Evolutionary conservation across 35 echinoderm and acorn worm species (phyloP).

Genomic region (Anneissia japonica): DNA sequence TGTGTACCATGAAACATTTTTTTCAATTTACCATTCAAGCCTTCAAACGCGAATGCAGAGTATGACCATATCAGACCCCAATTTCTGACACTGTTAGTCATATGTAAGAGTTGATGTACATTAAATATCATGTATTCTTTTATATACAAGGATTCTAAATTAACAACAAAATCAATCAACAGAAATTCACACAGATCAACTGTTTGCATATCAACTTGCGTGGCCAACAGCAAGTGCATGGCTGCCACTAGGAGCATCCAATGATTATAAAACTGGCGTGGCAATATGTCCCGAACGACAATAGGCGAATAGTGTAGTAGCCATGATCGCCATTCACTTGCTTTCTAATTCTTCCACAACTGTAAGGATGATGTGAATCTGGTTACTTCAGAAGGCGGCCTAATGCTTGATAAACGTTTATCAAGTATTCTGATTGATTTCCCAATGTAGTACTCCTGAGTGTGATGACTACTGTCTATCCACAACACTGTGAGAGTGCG

Average conservation of each 20-base stretch:
- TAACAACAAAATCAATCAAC: background rate
- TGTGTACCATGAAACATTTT: slow-evolving; percentile 35
- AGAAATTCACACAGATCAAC: background rate
- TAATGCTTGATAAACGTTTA: background rate
- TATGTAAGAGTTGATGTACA: slow-evolving; percentile 20
- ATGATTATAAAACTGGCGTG: background rate
- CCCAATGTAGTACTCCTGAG: slow-evolving; percentile 22
- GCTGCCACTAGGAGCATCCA: background rate
- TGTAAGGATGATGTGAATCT: slow-evolving; percentile 5
- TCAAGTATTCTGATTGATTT: slow-evolving; percentile 3
- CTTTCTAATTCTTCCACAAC: slow-evolving; percentile 13
- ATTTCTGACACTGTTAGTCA: slow-evolving; percentile 30
- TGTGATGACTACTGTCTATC: slow-evolving; percentile 19
- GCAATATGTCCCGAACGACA: background rate
- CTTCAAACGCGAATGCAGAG: slow-evolving; percentile 38
- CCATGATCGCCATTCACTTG: slow-evolving; percentile 20
- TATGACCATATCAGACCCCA: slow-evolving; percentile 46
- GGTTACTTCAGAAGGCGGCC: slow-evolving; percentile 25
- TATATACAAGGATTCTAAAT: background rate
- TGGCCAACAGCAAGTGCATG: background rate
- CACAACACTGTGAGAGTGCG: slow-evolving; percentile 7
- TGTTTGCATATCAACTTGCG: background rate
- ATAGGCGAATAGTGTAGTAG: background rate
- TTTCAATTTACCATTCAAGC: slow-evolving; percentile 9
- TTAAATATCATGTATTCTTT: slow-evolving; percentile 32